A percentile compares a stretch with the other conserved stretches of the same genome.
Conservation (phyloP, 2,888 invertebrate genomes). For the Heliconius erato region DNA sequence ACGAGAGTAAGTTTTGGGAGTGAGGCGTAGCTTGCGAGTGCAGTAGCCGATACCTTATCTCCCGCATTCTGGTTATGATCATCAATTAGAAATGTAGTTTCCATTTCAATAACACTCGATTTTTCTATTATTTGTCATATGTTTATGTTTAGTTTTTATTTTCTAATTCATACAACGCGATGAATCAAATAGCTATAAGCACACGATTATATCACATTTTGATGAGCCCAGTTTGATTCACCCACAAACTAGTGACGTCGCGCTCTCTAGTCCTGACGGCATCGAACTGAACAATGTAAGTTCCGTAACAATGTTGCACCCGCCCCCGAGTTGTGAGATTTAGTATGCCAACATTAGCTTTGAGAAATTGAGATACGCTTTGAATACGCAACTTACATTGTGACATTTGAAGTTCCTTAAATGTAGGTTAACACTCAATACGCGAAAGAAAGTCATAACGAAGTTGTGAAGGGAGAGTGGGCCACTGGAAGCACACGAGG, state of each 20-base stretch:
- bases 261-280: constrained; percentile 56
- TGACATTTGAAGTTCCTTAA: background rate
- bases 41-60: constrained; percentile 86
- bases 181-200: constrained; percentile 77
- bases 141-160: constrained; percentile 75
- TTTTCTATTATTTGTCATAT: constrained; percentile 75
- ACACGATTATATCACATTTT: constrained; percentile 73
- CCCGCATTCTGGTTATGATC: constrained; percentile 87
- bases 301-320: background rate
- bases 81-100: constrained; percentile 86
- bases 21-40: constrained; percentile 89
- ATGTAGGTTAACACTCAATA: constrained; percentile 21
- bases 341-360: background rate
- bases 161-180: constrained; percentile 80
- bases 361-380: background rate
- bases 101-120: constrained; percentile 86
- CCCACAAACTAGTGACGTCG: constrained; percentile 60
- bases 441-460: constrained; percentile 50
- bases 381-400: constrained; percentile 26
- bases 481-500: constrained; percentile 85
- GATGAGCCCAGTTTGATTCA: constrained; percentile 71
- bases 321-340: background rate
- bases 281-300: constrained; percentile 20
- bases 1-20: constrained; percentile 90
- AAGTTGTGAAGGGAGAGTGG: constrained; percentile 59